Percentiles rank a stretch among this genome's conserved stretches.
phyloP scores from a whole-genome alignment of 2,113 vertebrate species.

The Rhea americana region DNA sequence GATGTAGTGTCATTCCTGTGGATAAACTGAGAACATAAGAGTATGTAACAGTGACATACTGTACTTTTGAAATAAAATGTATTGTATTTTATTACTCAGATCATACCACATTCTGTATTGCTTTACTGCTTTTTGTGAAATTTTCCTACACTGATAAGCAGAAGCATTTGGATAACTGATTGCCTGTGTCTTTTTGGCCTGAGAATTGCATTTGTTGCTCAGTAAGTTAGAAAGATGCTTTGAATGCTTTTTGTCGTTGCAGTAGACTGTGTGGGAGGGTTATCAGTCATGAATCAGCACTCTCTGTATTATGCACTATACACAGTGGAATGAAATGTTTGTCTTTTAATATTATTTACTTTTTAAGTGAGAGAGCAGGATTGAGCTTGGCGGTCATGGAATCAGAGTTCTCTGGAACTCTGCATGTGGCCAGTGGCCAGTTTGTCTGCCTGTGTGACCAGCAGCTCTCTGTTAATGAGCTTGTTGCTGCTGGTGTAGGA shows the following conservation, averaged over 20 bases:
- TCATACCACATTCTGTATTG: not conserved
- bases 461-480: not conserved
- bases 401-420: not conserved
- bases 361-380: not conserved
- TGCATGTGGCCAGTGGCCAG: too few species aligned
- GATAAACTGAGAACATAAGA: not conserved
- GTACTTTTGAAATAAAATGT: not conserved
- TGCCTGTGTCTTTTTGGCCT: not conserved
- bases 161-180: not conserved
- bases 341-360: not conserved
- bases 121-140: not conserved
- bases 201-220: not conserved
- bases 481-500: not conserved
- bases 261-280: not conserved
- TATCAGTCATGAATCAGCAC: too few species aligned
- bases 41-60: not conserved
- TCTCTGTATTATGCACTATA: not conserved
- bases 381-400: not conserved
- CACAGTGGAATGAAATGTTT: not conserved
- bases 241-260: not conserved
- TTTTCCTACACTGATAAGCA: not conserved
- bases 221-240: not conserved
- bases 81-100: not conserved
- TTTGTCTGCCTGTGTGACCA: not conserved
- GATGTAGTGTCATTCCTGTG: not conserved